Evolutionary conservation across 2,888 invertebrate genomes (phyloP).

Genomic region (Euplagia quadripunctaria): DNA sequence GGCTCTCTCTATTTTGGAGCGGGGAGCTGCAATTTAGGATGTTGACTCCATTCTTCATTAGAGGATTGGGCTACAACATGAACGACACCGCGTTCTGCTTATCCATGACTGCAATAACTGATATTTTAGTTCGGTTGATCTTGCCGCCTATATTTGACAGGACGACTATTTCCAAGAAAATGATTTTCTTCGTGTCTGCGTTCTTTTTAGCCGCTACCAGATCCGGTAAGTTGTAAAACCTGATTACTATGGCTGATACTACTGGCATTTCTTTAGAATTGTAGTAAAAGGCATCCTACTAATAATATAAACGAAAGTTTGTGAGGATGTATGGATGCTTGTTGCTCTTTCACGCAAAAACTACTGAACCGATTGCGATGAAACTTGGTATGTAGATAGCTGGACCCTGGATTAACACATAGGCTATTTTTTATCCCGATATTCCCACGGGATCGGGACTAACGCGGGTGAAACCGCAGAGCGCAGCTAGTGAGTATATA

Average conservation of each 20-base stretch:
- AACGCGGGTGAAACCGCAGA: no score
- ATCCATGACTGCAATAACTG: slow-evolving; percentile 92
- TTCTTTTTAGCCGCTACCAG: slow-evolving; percentile 91
- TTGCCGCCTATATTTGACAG: slow-evolving; percentile 92
- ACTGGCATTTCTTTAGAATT: no score
- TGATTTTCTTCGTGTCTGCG: slow-evolving; percentile 91
- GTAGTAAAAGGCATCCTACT: no score
- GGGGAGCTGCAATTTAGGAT: slow-evolving; percentile 92
- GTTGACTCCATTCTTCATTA: slow-evolving; percentile 91
- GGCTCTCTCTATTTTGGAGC: slow-evolving; percentile 91
- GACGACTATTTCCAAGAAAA: slow-evolving; percentile 89
- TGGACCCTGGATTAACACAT: no score
- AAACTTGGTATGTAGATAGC: no score
- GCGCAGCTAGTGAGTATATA: no score
- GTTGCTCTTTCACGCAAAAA: no score
- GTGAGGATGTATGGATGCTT: no score
- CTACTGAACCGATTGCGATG: no score
- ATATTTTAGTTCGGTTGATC: slow-evolving; percentile 91
- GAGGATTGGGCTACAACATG: slow-evolving; percentile 88
- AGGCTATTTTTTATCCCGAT: no score
- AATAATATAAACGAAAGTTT: no score
- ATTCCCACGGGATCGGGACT: no score
- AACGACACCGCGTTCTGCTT: slow-evolving; percentile 91
- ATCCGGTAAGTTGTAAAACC: slow-evolving; percentile 87
- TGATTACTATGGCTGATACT: neutral